A percentile compares a stretch with the other conserved stretches of the same genome.
phyloP scores from a whole-genome alignment of 2,797 vertebrate genomes.

The Acipenser ruthenus region DNA sequence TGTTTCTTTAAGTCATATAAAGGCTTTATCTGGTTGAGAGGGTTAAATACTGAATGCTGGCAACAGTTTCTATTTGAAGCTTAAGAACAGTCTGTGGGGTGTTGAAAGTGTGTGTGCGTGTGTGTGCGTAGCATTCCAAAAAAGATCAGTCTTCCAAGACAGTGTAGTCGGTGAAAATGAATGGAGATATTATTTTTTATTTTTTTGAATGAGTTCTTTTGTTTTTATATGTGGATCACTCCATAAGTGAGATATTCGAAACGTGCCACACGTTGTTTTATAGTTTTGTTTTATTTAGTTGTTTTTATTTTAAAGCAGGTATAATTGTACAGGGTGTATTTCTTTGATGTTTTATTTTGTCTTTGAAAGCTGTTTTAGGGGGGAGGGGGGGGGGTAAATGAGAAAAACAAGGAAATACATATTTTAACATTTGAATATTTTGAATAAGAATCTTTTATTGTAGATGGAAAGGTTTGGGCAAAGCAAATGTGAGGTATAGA shows the following conservation, averaged over 20 bases:
- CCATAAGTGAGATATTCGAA: constrained; percentile 42
- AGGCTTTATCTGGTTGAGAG: too few relatives aligned
- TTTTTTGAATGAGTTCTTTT: constrained; percentile 39
- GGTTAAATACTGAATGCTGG: too few relatives aligned
- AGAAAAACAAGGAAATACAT: constrained; percentile 28
- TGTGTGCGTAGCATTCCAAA: constrained; percentile 22
- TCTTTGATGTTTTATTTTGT: too few relatives aligned
- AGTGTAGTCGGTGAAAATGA: constrained; percentile 42
- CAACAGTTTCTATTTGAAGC: too few relatives aligned
- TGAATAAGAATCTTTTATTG: not conserved
- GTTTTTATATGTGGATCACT: constrained; percentile 47
- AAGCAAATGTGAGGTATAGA: constrained; percentile 6
- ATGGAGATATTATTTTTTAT: constrained; percentile 11
- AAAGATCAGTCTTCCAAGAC: constrained; percentile 53
- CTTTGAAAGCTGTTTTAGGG: not conserved
- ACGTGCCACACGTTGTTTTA: constrained; percentile 52
- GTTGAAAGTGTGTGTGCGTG: too few relatives aligned
- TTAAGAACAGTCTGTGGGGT: too few relatives aligned
- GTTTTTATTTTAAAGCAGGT: constrained; percentile 52
- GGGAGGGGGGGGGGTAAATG: constrained; percentile 32
- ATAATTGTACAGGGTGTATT: constrained; percentile 38
- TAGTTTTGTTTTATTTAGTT: constrained; percentile 47
- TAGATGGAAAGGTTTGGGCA: constrained; percentile 36
- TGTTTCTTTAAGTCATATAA: too few relatives aligned
- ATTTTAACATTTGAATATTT: constrained; percentile 24